phyloP scores from a whole-genome alignment of 2,113 vertebrate genomes.

The Rhegmatorhina hoffmannsi region DNA sequence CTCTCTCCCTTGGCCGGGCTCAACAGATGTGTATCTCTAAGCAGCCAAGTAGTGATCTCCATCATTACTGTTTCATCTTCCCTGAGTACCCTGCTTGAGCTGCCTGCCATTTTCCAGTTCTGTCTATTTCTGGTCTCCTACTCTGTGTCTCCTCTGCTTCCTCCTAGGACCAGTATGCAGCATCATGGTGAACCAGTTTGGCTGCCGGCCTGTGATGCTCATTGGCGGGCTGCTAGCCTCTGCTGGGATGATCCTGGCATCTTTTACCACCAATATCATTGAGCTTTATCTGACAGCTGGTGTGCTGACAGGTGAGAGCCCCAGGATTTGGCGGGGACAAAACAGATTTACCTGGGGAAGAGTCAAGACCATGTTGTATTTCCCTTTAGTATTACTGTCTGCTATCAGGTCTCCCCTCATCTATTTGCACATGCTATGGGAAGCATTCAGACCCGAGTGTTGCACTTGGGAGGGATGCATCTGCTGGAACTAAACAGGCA shows the following conservation, averaged over 20 bases:
- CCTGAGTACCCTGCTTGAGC: neutral
- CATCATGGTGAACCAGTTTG: constrained; percentile 80
- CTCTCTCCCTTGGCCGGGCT: neutral
- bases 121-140: neutral
- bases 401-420: neutral
- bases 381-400: neutral
- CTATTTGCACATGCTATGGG: neutral
- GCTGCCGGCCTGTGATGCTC: constrained; percentile 80
- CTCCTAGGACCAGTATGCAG: constrained; percentile 77
- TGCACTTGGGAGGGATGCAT: neutral
- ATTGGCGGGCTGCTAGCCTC: constrained; percentile 76
- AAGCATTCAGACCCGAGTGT: neutral
- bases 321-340: neutral
- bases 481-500: neutral
- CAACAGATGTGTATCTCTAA: neutral
- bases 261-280: constrained; percentile 77
- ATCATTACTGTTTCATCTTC: neutral
- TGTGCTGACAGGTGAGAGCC: constrained; percentile 75
- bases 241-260: constrained; percentile 78
- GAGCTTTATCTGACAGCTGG: constrained; percentile 80
- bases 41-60: neutral
- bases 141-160: neutral
- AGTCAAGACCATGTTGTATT: neutral
- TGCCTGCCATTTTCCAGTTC: neutral
- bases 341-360: neutral